Base-by-base conservation (phyloP, 1,140 invertebrate species). In the Halictus rubicundus region DNA sequence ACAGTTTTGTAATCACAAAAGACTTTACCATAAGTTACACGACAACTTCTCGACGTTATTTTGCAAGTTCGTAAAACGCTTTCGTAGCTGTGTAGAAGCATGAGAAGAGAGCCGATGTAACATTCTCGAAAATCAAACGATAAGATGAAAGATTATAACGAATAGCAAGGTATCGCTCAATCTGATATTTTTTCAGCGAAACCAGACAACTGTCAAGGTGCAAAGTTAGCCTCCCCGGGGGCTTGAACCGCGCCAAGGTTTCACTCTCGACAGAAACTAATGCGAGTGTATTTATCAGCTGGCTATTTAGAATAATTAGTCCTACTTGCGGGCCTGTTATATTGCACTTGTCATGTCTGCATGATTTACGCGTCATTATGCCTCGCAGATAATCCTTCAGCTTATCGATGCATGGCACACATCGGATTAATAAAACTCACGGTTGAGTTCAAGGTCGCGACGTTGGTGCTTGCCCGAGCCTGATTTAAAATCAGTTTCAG, bases 271-370 rank as follows among this genome's bases (percentile, higher is more conserved):
- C 23, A 59, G 57, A 59, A 23, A 59, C 3, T 25, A 59, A 59
- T 25, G 23, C n/a, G 57, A 10, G 57, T 59, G 23, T 25, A 25
- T 59, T 59, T 59, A 59, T 59, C 57, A 59, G 23, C 23, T 4
- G 10, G 23, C 57, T 5, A 59, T 59, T 59, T 59, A 25, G 57
- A 59, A 23, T 59, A 59, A 59, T 59, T 59, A 59, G 57, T 59
- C n/a, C n/a, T 59, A 23, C n/a, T 59, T 59, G 57, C n/a, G 57
- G 57, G n/a, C n/a, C 23, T 59, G n/a, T 59, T 59, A 12, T 59
- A 59, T 25, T 59, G n/a, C 57, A 25, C 57, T 59, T 25, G 23
- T 25, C 57, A 25, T 25, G 57, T 59, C 57, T 14, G 12, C 57
- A 25, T n/a, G 54, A 57, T 57, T 57, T n/a, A 59, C 57, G 23